A percentile compares a stretch with the other conserved stretches of the same genome.
phyloP scores from a whole-genome alignment of 2,113 vertebrate species.

The Dolichallabes microphthalmus region DNA sequence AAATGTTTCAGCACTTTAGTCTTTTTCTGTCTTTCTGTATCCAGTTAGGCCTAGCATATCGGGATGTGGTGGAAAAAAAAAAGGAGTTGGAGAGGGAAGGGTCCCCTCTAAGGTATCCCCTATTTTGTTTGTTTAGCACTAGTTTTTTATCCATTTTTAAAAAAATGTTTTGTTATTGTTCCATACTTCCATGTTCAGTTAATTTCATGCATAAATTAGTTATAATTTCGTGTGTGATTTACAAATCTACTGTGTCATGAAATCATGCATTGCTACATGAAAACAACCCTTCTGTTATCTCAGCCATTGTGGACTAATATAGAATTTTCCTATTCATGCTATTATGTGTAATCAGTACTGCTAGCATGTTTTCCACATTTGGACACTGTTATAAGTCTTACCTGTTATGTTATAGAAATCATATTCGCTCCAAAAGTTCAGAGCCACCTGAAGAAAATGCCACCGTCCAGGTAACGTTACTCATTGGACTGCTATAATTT shows the following conservation, averaged over 20 bases:
- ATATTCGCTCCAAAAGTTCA: slow-evolving; percentile 53
- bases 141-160: neutral
- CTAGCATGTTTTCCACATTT: neutral
- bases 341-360: neutral
- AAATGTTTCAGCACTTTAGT: neutral
- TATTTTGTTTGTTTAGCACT: neutral
- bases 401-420: slow-evolving; percentile 60
- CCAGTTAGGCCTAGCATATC: slow-evolving; percentile 66
- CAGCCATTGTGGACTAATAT: neutral
- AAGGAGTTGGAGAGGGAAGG: slow-evolving; percentile 69
- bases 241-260: neutral
- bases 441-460: slow-evolving; percentile 53
- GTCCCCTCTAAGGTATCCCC: slow-evolving; percentile 66
- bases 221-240: neutral
- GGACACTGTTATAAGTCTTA: neutral
- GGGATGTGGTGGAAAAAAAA: slow-evolving; percentile 70
- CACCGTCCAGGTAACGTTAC: slow-evolving; percentile 55
- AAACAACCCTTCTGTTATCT: neutral
- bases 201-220: neutral
- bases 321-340: neutral
- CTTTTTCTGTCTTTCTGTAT: neutral
- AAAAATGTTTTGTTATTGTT: neutral
- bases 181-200: too few relatives aligned
- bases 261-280: neutral
- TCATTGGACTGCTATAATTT: neutral